Conservation (phyloP, 2,888 invertebrate species). For the Brenthis daphne region DNA sequence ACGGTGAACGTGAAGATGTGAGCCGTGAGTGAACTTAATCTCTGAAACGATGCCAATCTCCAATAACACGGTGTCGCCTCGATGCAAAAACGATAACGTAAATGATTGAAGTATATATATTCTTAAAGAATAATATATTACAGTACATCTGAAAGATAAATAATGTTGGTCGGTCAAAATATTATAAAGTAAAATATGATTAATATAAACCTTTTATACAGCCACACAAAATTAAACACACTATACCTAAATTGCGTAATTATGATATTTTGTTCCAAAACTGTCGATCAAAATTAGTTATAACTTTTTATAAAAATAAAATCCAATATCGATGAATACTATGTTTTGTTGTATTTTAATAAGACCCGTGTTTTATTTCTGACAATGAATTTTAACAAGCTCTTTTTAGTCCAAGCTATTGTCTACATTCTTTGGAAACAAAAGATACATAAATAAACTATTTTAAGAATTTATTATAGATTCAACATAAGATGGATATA, state of each 20-base stretch:
- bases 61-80: slow-evolving; percentile 12
- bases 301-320: too few species aligned
- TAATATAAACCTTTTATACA: too few species aligned
- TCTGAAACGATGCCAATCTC: slow-evolving; percentile 43
- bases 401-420: slow-evolving; percentile 58
- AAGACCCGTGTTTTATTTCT: slow-evolving; percentile 48
- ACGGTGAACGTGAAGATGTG: slow-evolving; percentile 40
- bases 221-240: too few species aligned
- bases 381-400: slow-evolving; percentile 77
- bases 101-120: slow-evolving; percentile 6
- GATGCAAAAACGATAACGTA: slow-evolving; percentile 20
- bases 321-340: neutral
- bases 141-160: neutral
- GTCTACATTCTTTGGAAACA: slow-evolving; percentile 27
- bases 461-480: neutral
- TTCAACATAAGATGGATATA: too few species aligned
- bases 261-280: too few species aligned
- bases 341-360: slow-evolving; percentile 33
- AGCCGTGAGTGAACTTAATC: slow-evolving; percentile 54
- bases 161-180: too few species aligned
- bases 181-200: too few species aligned
- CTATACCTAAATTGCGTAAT: too few species aligned
- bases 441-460: neutral
- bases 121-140: slow-evolving; percentile 11
- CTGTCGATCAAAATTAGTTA: too few species aligned